Evolutionary conservation across 2,888 invertebrate genomes (phyloP).

Genomic region (Tenthredo amoena): DNA sequence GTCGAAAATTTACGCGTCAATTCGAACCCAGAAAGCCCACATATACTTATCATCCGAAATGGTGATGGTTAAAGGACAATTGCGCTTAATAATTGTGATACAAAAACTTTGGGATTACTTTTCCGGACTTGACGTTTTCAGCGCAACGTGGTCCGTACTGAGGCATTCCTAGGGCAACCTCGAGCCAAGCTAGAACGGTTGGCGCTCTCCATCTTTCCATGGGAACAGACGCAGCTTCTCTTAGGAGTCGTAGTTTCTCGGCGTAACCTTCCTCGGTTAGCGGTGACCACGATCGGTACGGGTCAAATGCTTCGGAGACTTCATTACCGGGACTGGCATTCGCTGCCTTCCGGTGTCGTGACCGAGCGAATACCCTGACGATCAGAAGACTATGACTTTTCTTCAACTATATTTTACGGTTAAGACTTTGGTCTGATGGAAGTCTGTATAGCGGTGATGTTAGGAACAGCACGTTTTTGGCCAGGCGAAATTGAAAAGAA

Average conservation of each 20-base stretch:
- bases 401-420: not conserved
- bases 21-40: not conserved
- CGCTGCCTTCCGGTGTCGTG: constrained; percentile 89
- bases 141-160: constrained; percentile 94
- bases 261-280: constrained; percentile 87
- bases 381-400: not conserved
- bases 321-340: constrained; percentile 84
- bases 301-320: constrained; percentile 77
- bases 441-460: constrained; percentile 7
- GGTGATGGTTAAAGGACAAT: not conserved
- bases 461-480: constrained; percentile 28
- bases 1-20: constrained; percentile 62
- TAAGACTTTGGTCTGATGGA: not conserved
- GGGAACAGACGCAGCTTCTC: constrained; percentile 91
- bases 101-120: constrained; percentile 80
- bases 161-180: constrained; percentile 96
- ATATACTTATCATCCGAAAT: not conserved
- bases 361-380: constrained; percentile 89
- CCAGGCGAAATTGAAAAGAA: constrained; percentile 1
- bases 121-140: constrained; percentile 97
- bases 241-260: constrained; percentile 87
- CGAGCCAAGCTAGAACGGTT: constrained; percentile 96
- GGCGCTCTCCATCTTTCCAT: constrained; percentile 96
- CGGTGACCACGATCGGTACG: constrained; percentile 83
- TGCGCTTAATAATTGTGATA: not conserved